Percentiles rank a stretch among this genome's conserved stretches.
phyloP scores from a whole-genome alignment of 1,140 invertebrate species.

The Triops longicaudatus region DNA sequence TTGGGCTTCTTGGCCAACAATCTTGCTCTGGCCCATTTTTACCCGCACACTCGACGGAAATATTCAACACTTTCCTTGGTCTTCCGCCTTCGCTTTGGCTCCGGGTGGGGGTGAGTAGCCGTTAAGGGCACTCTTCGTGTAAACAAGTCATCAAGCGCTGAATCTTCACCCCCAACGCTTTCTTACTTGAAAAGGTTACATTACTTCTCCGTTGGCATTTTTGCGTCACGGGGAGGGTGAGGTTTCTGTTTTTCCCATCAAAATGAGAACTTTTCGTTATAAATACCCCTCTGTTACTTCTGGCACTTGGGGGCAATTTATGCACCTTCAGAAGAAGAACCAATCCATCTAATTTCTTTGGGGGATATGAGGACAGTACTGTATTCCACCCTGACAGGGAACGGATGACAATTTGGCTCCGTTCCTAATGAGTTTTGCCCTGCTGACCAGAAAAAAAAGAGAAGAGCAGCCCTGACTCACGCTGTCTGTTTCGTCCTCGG shows the following conservation, averaged over 20 bases:
- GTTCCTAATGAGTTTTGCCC: constrained; percentile 1
- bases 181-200: too few relatives aligned
- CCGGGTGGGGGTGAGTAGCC: background rate
- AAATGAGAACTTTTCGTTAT: background rate
- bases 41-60: constrained; percentile 8
- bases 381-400: background rate
- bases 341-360: constrained; percentile 3
- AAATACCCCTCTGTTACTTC: background rate
- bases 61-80: constrained; percentile 13
- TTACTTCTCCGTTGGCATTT: too few relatives aligned
- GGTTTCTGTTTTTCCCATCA: background rate
- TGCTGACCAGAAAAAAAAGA: background rate
- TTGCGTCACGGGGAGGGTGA: background rate
- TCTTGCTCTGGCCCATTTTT: constrained; percentile 1
- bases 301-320: background rate
- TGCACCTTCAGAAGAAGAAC: background rate
- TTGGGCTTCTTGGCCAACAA: constrained; percentile 14
- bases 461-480: background rate
- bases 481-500: background rate
- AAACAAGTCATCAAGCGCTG: background rate
- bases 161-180: background rate
- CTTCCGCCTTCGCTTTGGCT: background rate
- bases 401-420: background rate
- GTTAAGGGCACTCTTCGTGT: background rate
- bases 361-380: background rate